Evolutionary conservation across 2,888 invertebrate species (phyloP).

Genomic region (Ferdinandea cuprea): DNA sequence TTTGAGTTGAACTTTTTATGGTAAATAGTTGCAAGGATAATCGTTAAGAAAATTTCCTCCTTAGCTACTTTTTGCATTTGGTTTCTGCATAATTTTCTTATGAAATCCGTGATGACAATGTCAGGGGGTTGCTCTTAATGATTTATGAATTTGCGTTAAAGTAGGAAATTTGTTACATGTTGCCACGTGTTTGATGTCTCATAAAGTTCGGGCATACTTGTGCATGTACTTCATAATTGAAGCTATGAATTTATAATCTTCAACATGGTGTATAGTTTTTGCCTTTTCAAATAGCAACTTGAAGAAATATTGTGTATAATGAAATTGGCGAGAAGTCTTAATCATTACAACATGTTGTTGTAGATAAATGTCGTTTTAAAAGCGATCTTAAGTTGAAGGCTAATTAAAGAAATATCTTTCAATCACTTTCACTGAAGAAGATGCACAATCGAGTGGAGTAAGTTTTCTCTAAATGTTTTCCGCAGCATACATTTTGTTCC

Average conservation of each 20-base stretch:
- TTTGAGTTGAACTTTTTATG: slow-evolving; percentile 51
- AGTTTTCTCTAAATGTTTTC: too few species aligned
- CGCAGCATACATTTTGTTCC: too few species aligned
- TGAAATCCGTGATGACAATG: slow-evolving; percentile 7
- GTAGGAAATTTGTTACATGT: slow-evolving; percentile 60
- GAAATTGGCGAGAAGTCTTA: too few species aligned
- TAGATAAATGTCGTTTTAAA: too few species aligned
- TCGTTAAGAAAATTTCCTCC: slow-evolving; percentile 56
- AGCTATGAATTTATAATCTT: slow-evolving; percentile 16
- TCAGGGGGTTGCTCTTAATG: slow-evolving; percentile 51
- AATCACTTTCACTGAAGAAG: too few species aligned
- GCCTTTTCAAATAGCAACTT: too few species aligned
- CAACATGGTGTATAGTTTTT: not conserved
- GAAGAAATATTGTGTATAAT: too few species aligned
- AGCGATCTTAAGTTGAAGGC: too few species aligned
- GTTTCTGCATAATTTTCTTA: slow-evolving; percentile 6
- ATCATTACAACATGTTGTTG: too few species aligned
- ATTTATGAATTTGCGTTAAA: slow-evolving; percentile 68
- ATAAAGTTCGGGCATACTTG: slow-evolving; percentile 56
- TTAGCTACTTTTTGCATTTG: slow-evolving; percentile 6
- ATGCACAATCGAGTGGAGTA: too few species aligned
- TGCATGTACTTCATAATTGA: slow-evolving; percentile 12
- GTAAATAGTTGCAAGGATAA: slow-evolving; percentile 69
- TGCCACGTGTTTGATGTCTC: slow-evolving; percentile 53
- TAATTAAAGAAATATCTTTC: too few species aligned